Evolutionary conservation across 2,113 vertebrate species (phyloP).

Genomic region (Aspiorhynchus laticeps): DNA sequence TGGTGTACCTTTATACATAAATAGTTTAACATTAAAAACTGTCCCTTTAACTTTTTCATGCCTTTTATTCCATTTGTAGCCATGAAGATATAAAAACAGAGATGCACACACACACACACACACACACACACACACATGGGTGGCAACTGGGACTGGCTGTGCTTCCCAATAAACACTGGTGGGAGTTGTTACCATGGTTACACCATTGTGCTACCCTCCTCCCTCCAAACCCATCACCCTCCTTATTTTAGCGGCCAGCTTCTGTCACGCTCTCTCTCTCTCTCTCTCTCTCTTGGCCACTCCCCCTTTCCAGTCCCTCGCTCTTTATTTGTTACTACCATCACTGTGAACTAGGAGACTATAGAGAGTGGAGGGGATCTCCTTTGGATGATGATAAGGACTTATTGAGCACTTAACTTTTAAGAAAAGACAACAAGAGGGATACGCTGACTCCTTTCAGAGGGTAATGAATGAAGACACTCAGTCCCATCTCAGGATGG

Average conservation of each 20-base stretch:
- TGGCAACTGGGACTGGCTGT: slow-evolving; percentile 73
- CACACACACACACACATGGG: slow-evolving; percentile 24
- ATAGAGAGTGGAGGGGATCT: slow-evolving; percentile 41
- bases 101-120: slow-evolving; percentile 27
- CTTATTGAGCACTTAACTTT: slow-evolving; percentile 27
- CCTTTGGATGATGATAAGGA: slow-evolving; percentile 43
- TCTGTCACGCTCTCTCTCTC: slow-evolving; percentile 47
- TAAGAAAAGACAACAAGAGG: slow-evolving; percentile 38
- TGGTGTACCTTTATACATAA: not conserved
- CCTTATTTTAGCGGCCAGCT: slow-evolving; percentile 54
- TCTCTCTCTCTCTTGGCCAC: slow-evolving; percentile 50
- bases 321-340: slow-evolving; percentile 47
- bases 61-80: not conserved
- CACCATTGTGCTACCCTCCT: slow-evolving; percentile 76
- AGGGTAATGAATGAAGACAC: slow-evolving; percentile 74
- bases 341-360: slow-evolving; percentile 53
- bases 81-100: slow-evolving; percentile 3
- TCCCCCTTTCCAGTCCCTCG: slow-evolving; percentile 55
- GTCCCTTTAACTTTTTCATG: not conserved
- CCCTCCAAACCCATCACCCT: slow-evolving; percentile 60
- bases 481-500: slow-evolving; percentile 84
- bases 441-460: not conserved
- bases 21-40: not conserved
- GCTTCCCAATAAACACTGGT: slow-evolving; percentile 87
- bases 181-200: slow-evolving; percentile 90